Evolutionary conservation across 2,888 invertebrate species (phyloP), one percentile per base, ranked within the genome.

Genomic region (Dione vanillae): DNA sequence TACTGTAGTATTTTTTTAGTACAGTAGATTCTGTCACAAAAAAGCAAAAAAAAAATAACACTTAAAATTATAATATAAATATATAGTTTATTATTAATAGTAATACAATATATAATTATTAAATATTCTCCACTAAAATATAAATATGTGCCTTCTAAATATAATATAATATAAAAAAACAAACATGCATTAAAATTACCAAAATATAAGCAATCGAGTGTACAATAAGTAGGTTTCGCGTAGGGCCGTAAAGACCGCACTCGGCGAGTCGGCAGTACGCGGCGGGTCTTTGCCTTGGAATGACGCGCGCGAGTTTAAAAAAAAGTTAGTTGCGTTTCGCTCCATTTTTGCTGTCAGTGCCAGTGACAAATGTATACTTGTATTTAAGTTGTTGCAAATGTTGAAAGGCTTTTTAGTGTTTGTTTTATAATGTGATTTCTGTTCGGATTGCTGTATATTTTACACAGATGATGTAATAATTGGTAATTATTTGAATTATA

Each of bases 211-310:
- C 45, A 45, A 61, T 40, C 54, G 54, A 69, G 35, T 68, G 62
- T 73, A 61, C 59, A 58, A 41, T 52, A 64, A 68, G 51, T 69
- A 47, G 68, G 62, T 64, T 69, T 69, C 54, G 61, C 61, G 45
- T 73, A 73, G 73, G 73, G 73, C 73, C 68, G 52, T 56, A 75
- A 68, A 49, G 71, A 58, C 69, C 58, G 58, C 12, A 20, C 35
- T 35, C 35, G 10, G 51, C 65, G 5, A 27, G 27, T 56, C 76
- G 78, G 76, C 80, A 83, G 83, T 83, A 78, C 76, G 76, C 78
- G 81, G 78, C 78, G 83, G 71, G 74, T 79, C 77, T 76, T 78
- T 76, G 82, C 78, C 77, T 71, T 69, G 77, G 65, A 40, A 69
- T 62, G 79, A 80, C 80, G 82, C 76, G 73, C 71, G 73, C 49